Percentiles rank a stretch among this genome's conserved stretches.
Evolutionary conservation across 2,113 vertebrate genomes (phyloP).

Genomic region (Elephantulus edwardii): DNA sequence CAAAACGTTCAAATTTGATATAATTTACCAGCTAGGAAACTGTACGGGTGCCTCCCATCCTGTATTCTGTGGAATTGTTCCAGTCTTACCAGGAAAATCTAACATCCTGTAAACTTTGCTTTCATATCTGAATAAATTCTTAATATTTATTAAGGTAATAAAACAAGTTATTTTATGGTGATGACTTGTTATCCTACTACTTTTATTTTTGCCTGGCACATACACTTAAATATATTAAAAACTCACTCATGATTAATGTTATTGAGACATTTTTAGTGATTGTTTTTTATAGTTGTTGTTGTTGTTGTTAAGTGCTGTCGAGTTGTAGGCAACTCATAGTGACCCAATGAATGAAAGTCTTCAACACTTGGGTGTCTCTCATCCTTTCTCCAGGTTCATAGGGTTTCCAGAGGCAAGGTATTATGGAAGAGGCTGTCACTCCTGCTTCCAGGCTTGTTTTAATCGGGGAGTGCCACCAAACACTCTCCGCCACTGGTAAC

Average conservation of each 20-base stretch:
- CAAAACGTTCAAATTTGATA: conserved; percentile 42
- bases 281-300: no score
- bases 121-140: conserved; percentile 22
- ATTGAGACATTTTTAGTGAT: background rate
- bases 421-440: no score
- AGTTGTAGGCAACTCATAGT: no score
- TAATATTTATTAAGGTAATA: conserved; percentile 38
- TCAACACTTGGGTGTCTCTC: no score
- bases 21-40: conserved; percentile 53
- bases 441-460: no score
- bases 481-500: no score
- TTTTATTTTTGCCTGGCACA: background rate
- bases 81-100: conserved; percentile 55
- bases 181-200: background rate
- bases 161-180: conserved; percentile 6
- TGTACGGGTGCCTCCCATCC: conserved; percentile 44
- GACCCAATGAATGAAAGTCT: no score
- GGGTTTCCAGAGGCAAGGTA: no score
- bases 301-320: no score
- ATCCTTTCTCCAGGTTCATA: no score
- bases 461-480: no score
- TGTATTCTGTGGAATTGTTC: conserved; percentile 53
- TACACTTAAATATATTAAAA: conserved; percentile 13
- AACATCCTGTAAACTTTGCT: conserved; percentile 51
- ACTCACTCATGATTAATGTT: background rate